Base-by-base conservation (phyloP, 2,888 invertebrate species). In the Parnassius orleans region DNA sequence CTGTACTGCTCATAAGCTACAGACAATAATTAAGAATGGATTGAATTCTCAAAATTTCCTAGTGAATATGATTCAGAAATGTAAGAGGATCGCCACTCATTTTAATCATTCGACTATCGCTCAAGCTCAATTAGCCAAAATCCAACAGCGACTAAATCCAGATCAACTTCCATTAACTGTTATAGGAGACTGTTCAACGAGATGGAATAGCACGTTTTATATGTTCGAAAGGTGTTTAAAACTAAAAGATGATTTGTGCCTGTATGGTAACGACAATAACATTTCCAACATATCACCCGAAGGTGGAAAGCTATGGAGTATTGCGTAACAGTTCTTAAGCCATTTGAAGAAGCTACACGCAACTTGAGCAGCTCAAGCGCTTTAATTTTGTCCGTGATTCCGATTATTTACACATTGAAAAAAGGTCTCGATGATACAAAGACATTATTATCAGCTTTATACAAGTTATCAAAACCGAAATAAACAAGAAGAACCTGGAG, bases 141-240 rank as follows among this genome's bases (percentile, higher is more conserved):
- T 55, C 12, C 42, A 55, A 43, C 43, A 3, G 55, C 41, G 55
- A 15, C 55, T 55, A 14, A 55, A 55, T 42, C 55, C 43, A 55
- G 55, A 55, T 55, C 55, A 55, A 55, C 3, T 43, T 42, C 5
- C 55, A 55, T n/a, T 55, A 55, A 55, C 55, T 42, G 43, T 55
- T 55, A 55, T 42, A 41, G 15, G 43, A 42, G 55, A 55, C 43
- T 55, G 43, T 55, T 42, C 55, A 55, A 55, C 55, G 12, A 42
- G 55, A 55, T 55, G 55, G 55, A 9, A 55, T 43, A 55, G 55
- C 42, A 55, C 41, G n/a, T 42, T 42, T 43, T 55, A 55, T 43
- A 55, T 42, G 43, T 55, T 55, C 42, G 42, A 42, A 42, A 42
- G 42, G 9, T 42, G 42, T 42, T 42, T 15, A 55, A 55, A 57